Percentiles rank a stretch among this genome's conserved stretches.
These are phyloP conservation scores for Furcifer pardalis DNA, from an alignment of 2,797 vertebrate species.

Conservation along the genomic window DNA sequence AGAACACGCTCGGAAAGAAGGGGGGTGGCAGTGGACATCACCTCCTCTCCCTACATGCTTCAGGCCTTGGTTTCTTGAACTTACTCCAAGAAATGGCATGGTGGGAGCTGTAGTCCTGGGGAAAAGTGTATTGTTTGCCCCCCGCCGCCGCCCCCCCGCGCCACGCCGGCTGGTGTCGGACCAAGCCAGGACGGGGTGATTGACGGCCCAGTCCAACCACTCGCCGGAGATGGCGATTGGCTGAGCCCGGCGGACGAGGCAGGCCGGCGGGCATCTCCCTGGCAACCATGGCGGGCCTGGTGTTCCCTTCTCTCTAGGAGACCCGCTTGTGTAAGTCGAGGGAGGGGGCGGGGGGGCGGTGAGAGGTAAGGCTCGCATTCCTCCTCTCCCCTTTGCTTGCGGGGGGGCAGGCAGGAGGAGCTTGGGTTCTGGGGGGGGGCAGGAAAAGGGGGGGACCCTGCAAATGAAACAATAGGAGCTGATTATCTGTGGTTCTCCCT, in stretches of 20 bases:
- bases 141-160: fast-evolving
- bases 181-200: not conserved
- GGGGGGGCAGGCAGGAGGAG: not conserved
- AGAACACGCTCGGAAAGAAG: not conserved
- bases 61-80: not conserved
- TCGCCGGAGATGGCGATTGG: not conserved
- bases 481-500: no score
- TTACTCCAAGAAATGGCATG: not conserved
- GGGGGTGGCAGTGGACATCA: no score
- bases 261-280: constrained; percentile 7
- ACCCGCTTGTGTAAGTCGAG: not conserved
- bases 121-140: not conserved
- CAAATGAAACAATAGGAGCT: not conserved
- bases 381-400: not conserved
- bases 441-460: no score
- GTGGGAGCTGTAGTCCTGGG: constrained; percentile 1
- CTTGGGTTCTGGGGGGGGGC: not conserved
- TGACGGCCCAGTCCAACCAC: not conserved
- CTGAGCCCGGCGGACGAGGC: not conserved
- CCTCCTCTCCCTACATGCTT: not conserved
- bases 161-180: not conserved
- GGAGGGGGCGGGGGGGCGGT: not conserved
- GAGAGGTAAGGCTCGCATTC: constrained; percentile 1
- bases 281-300: not conserved
- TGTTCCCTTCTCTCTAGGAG: not conserved